Percentiles rank a stretch among this genome's conserved stretches.
Evolutionary conservation across 2,113 vertebrate species (phyloP).

Genomic region (Odontophorus gujanensis): DNA sequence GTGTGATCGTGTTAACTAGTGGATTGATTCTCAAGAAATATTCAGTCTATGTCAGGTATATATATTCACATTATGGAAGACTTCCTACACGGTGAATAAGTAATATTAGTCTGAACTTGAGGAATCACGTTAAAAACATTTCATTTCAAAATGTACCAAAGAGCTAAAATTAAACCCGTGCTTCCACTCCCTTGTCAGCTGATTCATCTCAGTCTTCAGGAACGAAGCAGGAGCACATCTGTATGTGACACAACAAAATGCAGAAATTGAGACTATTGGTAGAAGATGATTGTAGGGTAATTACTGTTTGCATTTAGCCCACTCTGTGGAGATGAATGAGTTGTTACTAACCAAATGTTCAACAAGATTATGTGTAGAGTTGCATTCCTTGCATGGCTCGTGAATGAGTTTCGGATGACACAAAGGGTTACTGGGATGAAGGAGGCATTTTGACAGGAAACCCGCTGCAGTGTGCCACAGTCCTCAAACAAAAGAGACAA

Average conservation of each 20-base stretch:
- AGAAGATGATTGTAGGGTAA: background rate
- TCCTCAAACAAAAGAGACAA: background rate
- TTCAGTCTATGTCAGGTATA: background rate
- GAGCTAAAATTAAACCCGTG: background rate
- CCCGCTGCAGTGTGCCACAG: background rate
- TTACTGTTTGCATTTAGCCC: background rate
- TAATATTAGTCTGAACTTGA: background rate
- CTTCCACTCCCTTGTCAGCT: background rate
- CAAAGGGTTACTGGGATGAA: background rate
- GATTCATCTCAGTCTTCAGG: conserved; percentile 1
- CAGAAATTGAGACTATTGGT: background rate
- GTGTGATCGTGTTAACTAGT: background rate
- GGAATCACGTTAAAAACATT: background rate
- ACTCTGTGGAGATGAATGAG: background rate
- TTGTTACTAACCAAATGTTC: background rate
- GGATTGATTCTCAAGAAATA: background rate
- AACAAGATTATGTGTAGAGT: background rate
- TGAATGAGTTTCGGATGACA: fast-evolving
- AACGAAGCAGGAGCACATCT: background rate
- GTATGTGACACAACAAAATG: background rate
- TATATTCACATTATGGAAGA: background rate
- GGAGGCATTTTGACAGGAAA: background rate
- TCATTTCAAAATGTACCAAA: background rate
- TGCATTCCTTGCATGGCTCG: background rate
- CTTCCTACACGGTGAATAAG: background rate